Evolutionary conservation across 2,888 invertebrate genomes (phyloP).

Genomic region (Drosophila formosana): DNA sequence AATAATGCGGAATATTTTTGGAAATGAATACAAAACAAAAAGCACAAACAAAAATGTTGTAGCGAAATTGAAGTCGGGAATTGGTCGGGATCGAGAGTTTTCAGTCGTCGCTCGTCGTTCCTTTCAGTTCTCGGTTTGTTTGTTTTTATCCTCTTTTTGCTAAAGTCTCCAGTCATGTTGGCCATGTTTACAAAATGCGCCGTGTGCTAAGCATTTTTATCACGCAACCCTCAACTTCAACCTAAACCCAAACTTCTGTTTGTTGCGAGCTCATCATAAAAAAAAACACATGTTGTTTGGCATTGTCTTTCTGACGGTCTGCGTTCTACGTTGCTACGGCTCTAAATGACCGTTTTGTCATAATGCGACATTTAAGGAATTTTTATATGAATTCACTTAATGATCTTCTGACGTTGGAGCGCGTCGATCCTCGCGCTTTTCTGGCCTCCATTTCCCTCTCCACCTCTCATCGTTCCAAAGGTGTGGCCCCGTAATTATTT

Average conservation of each 20-base stretch:
- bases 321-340: slow-evolving; percentile 11
- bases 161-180: slow-evolving; percentile 61
- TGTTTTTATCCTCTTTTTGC: slow-evolving; percentile 28
- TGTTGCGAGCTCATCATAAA: slow-evolving; percentile 65
- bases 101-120: slow-evolving; percentile 22
- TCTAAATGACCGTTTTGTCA: slow-evolving; percentile 82
- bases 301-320: slow-evolving; percentile 10
- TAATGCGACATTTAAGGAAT: slow-evolving; percentile 83
- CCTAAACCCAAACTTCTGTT: slow-evolving; percentile 25
- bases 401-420: slow-evolving; percentile 57
- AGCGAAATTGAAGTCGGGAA: slow-evolving; percentile 28
- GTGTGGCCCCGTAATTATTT: slow-evolving; percentile 76
- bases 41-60: slow-evolving; percentile 20
- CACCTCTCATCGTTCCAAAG: slow-evolving; percentile 26
- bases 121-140: slow-evolving; percentile 20
- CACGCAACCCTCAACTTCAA: slow-evolving; percentile 55
- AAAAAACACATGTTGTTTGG: slow-evolving; percentile 42
- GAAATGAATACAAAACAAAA: slow-evolving; percentile 34
- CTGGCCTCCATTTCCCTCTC: slow-evolving; percentile 6
- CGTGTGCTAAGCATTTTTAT: slow-evolving; percentile 78
- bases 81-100: slow-evolving; percentile 43
- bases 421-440: slow-evolving; percentile 56
- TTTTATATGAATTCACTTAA: slow-evolving; percentile 80
- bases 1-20: slow-evolving; percentile 75
- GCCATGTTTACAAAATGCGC: slow-evolving; percentile 78